Evolutionary conservation across 2,888 invertebrate species (phyloP), one percentile per base, ranked within the genome.

Genomic region (Frankliniella fusca): DNA sequence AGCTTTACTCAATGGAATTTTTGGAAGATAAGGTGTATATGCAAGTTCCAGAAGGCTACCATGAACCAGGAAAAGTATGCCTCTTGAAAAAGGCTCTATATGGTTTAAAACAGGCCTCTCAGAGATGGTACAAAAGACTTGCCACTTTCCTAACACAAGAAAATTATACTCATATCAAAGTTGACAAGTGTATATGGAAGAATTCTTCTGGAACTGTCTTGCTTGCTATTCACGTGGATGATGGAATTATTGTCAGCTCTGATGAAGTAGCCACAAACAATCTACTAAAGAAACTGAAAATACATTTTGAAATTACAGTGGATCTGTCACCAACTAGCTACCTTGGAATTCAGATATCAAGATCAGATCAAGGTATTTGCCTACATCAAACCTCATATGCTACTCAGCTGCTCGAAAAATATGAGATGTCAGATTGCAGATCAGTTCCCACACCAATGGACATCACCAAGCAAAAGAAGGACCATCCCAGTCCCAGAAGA

Each of bases 81-180:
- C 38, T 80, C 8, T 83, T 84, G 15, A 65, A 83, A 18, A 83
- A 84, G 80, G 80, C 84, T 9, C 81, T 84, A 0, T 84, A 84
- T 79, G 84, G 84, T 9, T 54, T 84, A 15, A 82, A 82, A 79
- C 84, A 84, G 54, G 83, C 84, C n/a, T 83, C 84, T 11, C 54
- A 54, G 18, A 84, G 83, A 28, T 84, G 84, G 83, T 83, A 85
- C 82, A 48, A 76, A 48, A 83, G 79, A 81, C 80, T 84, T 10
- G 61, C 81, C 11, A 76, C 61, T 28, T 84, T 81, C 80, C 38
- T 84, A n/a, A n/a, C n/a, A n/a, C n/a, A n/a, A n/a, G n/a, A n/a
- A n/a, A n/a, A n/a, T n/a, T n/a, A n/a, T n/a, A n/a, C n/a, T 28
- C 48, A 65, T 15, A 83, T 50, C 82, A 81, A 18, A 81, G 61